Evolutionary conservation across 2,113 vertebrate species (phyloP).

Genomic region (Rhegmatorhina hoffmannsi): DNA sequence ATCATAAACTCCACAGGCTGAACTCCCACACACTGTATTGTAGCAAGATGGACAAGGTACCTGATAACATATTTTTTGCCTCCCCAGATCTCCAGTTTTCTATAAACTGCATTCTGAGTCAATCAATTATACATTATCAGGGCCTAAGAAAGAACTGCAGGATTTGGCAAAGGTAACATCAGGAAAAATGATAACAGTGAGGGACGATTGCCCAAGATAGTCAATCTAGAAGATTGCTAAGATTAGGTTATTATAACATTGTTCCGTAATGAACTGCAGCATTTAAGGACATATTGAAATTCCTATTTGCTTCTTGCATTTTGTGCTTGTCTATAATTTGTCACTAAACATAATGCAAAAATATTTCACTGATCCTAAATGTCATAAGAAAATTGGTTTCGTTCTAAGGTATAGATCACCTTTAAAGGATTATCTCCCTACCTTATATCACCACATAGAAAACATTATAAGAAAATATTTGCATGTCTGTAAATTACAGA

Average conservation of each 20-base stretch:
- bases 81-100: background rate
- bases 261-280: conserved; percentile 58
- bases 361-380: conserved; percentile 33
- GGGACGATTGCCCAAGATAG: conserved; percentile 18
- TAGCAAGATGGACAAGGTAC: background rate
- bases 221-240: conserved; percentile 50
- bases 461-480: conserved; percentile 77
- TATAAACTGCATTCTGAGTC: background rate
- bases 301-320: conserved; percentile 35
- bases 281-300: conserved; percentile 63
- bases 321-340: conserved; percentile 53
- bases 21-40: background rate
- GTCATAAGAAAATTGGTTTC: conserved; percentile 59
- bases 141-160: conserved; percentile 13
- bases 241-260: conserved; percentile 30
- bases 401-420: conserved; percentile 30
- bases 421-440: conserved; percentile 31
- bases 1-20: background rate
- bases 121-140: background rate
- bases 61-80: background rate
- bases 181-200: conserved; percentile 45
- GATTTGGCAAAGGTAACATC: conserved; percentile 51
- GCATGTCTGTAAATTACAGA: conserved; percentile 77
- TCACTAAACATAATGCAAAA: conserved; percentile 53
- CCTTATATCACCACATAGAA: conserved; percentile 66